Evolutionary conservation across 1,140 invertebrate genomes (phyloP).

Genomic region (Pseudoatta argentina): DNA sequence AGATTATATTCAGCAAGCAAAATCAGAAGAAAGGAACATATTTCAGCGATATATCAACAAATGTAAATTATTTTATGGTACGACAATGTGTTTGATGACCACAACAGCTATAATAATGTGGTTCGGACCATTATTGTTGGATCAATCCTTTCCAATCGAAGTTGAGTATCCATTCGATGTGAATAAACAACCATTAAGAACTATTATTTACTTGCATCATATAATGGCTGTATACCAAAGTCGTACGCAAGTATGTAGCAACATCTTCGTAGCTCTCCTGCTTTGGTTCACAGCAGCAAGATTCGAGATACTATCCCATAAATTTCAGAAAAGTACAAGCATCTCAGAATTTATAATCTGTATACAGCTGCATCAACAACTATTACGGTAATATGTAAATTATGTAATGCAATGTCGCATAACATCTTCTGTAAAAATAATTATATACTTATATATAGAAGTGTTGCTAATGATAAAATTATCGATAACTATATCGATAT

Average conservation of each 20-base stretch:
- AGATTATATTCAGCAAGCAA: slow-evolving; percentile 60
- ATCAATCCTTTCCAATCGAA: slow-evolving; percentile 65
- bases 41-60: slow-evolving; percentile 64
- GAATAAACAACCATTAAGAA: slow-evolving; percentile 62
- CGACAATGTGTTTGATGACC: slow-evolving; percentile 51
- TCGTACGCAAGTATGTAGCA: slow-evolving; percentile 68
- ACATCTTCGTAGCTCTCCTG: slow-evolving; percentile 69
- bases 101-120: slow-evolving; percentile 60
- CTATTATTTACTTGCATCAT: slow-evolving; percentile 72
- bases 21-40: slow-evolving; percentile 43
- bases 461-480: too few relatives aligned
- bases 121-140: slow-evolving; percentile 64
- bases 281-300: slow-evolving; percentile 72
- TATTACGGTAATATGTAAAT: slow-evolving; percentile 28
- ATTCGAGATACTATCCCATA: slow-evolving; percentile 64
- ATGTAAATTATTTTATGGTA: slow-evolving; percentile 56
- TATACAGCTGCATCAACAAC: slow-evolving; percentile 16
- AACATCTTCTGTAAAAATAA: too few relatives aligned
- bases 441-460: too few relatives aligned
- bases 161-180: slow-evolving; percentile 77
- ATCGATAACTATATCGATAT: too few relatives aligned
- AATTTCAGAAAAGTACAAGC: slow-evolving; percentile 37
- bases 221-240: slow-evolving; percentile 62
- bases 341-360: slow-evolving; percentile 15
- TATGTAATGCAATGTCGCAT: not conserved